Evolutionary conservation across 2,888 invertebrate species (phyloP), one percentile per base, ranked within the genome.

Genomic region (Dolichomitus sp.): DNA sequence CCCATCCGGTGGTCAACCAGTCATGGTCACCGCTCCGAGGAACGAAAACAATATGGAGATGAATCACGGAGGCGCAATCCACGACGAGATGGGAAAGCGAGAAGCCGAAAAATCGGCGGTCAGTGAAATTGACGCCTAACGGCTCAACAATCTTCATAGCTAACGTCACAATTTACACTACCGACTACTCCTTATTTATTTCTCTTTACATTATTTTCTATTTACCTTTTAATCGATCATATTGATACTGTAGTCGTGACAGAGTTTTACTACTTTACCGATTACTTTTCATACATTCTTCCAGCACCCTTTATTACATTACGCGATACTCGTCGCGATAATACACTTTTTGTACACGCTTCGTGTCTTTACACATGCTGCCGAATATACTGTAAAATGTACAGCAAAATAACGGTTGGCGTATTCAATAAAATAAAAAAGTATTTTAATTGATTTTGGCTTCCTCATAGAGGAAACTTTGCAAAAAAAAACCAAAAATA

Each of bases 21-120:
- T 68, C 45, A 48, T 79, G 4, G n/a, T 61, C 2, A 30, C 45
- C 23, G 54, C 12, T 6, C 5, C 52, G 14, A 66, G 23, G 7
- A 23, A 23, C 17, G 61, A 81, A 0, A 33, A 66, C 12, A 52
- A 23, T 2, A 57, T 17, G 19, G 33, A 45, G 27, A 14, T 5
- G 2, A 12, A 50, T 12, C 37, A 52, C 33, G 42, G 42, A 0
- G 52, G 59, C 4, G 40, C 42, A 6, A 63, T 6, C 17, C 42
- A 59, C 14, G 74, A 70, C 0, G 68, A 81, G 11, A 50, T 81
- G 6, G 54, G 19, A 14, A 76, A 81, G 33, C 37, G 68, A 17
- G 42, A 76, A 19, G 42, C 17, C 33, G 66, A 72, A 9, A 50
- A 40, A 40, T 33, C 61, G 30, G 2, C 27, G 9, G 0, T 17